Percentiles rank a stretch among this genome's conserved stretches.
phyloP scores from a whole-genome alignment of 23 tunicate species.

The Styela clava region DNA sequence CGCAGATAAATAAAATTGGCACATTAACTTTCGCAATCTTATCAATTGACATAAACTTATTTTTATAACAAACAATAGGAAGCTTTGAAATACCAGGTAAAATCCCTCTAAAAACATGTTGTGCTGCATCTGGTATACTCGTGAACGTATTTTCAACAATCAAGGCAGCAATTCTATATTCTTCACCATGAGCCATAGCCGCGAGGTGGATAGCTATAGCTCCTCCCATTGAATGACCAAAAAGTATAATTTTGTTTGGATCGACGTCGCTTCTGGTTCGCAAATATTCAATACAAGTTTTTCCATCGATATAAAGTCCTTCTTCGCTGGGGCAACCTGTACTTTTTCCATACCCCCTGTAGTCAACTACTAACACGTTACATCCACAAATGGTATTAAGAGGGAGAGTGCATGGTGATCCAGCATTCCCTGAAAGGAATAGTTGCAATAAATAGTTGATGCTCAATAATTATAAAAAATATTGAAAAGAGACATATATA shows the following conservation, averaged over 20 bases:
- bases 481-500: no score
- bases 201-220: constrained; percentile 92
- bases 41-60: constrained; percentile 55
- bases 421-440: constrained; percentile 59
- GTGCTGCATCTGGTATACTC: constrained; percentile 52
- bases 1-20: constrained; percentile 64
- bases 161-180: constrained; percentile 67
- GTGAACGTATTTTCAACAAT: constrained; percentile 87
- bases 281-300: constrained; percentile 64
- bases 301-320: constrained; percentile 78
- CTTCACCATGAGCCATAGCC: constrained; percentile 40
- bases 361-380: constrained; percentile 68
- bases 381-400: constrained; percentile 28
- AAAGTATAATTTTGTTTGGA: constrained; percentile 60
- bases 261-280: constrained; percentile 55
- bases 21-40: constrained; percentile 48
- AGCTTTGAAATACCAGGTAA: background rate
- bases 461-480: no score
- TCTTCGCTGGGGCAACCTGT: constrained; percentile 71
- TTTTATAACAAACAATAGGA: constrained; percentile 51
- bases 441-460: no score
- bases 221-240: constrained; percentile 91
- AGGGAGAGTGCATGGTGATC: constrained; percentile 53
- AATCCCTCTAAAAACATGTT: constrained; percentile 36
- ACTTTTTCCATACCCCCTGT: constrained; percentile 90